Base-by-base conservation (phyloP, 1,140 invertebrate genomes). In the Macrobrachium nipponense region DNA sequence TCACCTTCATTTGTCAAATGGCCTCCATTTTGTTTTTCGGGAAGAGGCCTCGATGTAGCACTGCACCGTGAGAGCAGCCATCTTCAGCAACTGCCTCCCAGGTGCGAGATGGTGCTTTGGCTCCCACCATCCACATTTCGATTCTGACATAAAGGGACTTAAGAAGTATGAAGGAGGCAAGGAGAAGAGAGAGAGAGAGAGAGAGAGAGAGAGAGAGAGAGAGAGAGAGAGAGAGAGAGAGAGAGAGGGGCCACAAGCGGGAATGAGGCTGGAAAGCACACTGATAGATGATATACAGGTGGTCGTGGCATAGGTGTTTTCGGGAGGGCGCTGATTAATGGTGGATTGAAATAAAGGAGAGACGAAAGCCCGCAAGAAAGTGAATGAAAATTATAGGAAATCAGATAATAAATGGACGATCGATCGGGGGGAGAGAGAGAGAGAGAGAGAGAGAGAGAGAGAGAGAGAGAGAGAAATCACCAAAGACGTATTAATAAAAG, bases 221-320 rank as follows among this genome's bases (percentile, higher is more conserved):
- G 59, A 36, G 77, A 79, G 77, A 62, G 58, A 61, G 77, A 79
- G 77, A 62, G 58, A 61, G 77, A 61, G 58, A 62, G 77, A 62
- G 77, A 62, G 60, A 62, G 60, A 62, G 77, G 14, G 70, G 36
- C n/a, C n/a, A 23, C 51, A 23, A 73, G 70, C 51, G 70, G 36
- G 70, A 27, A 20, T 12, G 70, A 18, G 70, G 23, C 23, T 36
- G 23, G 44, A 44, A 73, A 44, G 44, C 17, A 73, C 14, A 73
- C 23, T 36, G 70, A 73, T 27, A 73, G 23, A 15, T 20, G 70
- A 6, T 17, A 27, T 17, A 8, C n/a, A 58, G 73, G 43, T 73
- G 58, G 36, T 73, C 36, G 58, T 73, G 72, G 72, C 72, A 27
- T 36, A 73, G 72, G 66, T 23, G 66, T 23, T 20, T 23, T 20